Percentiles rank a stretch among this genome's conserved stretches.
phyloP scores from a whole-genome alignment of 2,113 vertebrate species.

The Glaucomys volans region DNA sequence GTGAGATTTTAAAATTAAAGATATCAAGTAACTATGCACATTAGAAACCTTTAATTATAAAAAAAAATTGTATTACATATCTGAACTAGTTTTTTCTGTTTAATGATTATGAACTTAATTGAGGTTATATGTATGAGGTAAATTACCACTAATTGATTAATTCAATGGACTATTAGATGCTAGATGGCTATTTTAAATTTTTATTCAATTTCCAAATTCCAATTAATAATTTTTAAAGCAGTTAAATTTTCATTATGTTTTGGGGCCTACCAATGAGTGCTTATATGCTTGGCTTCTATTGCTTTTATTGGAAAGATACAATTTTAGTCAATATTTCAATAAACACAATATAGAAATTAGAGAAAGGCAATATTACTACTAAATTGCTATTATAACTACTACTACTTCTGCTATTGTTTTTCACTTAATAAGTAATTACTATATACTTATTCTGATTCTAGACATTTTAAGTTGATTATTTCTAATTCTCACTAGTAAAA shows the following conservation, averaged over 20 bases:
- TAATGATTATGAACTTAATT: not conserved
- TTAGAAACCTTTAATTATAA: not conserved
- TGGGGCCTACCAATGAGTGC: not conserved
- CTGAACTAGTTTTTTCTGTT: conserved; percentile 1
- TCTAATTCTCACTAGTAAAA: not conserved
- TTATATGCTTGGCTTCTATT: not conserved
- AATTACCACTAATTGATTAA: not conserved
- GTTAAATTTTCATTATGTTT: not conserved
- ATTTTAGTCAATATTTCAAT: conserved; percentile 11
- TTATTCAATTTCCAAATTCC: not conserved
- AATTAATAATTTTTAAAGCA: not conserved
- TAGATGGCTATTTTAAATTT: not conserved
- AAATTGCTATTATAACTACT: not conserved
- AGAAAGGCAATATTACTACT: not conserved
- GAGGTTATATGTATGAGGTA: not conserved
- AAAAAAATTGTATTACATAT: not conserved
- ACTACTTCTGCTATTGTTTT: not conserved
- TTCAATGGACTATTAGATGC: not conserved
- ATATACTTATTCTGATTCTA: not conserved
- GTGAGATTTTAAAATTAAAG: not conserved
- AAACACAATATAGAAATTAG: not conserved
- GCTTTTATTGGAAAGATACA: not conserved
- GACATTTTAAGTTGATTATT: conserved; percentile 6
- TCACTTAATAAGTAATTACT: not conserved
- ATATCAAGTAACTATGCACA: not conserved